Evolutionary conservation across 2,113 vertebrate species (phyloP).

Genomic region (Xenopus laevis): DNA sequence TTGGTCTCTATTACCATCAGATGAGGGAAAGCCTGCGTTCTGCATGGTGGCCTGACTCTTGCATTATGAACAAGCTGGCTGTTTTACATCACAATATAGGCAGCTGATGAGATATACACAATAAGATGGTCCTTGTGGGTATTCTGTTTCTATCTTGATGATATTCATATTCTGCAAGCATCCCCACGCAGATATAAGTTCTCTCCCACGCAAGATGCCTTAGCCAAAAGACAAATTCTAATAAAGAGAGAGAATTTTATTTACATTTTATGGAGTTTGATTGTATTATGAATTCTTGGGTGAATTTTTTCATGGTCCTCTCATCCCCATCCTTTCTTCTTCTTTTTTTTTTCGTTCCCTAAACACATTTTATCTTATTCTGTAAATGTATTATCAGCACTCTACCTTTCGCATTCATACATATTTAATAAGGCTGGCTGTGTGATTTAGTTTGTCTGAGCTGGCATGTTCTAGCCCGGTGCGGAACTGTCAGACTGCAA

Average conservation of each 20-base stretch:
- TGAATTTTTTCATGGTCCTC: background rate
- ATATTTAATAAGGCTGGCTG: conserved; percentile 29
- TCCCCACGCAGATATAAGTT: conserved; percentile 2
- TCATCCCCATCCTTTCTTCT: background rate
- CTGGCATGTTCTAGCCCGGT: conserved; percentile 16
- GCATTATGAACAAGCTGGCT: background rate
- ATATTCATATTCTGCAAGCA: conserved; percentile 30
- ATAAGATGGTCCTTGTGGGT: conserved; percentile 14
- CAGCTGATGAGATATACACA: conserved; percentile 17
- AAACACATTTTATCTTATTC: conserved; percentile 22
- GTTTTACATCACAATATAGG: conserved; percentile 2
- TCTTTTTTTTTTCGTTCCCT: background rate
- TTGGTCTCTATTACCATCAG: conserved; percentile 32
- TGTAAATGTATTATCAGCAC: conserved; percentile 11
- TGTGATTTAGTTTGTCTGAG: conserved; percentile 32
- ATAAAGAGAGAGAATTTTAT: background rate
- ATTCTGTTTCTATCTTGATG: conserved; percentile 16
- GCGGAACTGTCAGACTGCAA: conserved; percentile 10
- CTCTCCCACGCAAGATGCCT: background rate
- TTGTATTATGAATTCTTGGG: conserved; percentile 15
- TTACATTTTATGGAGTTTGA: conserved; percentile 18
- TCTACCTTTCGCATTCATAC: conserved; percentile 33
- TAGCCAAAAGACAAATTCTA: conserved; percentile 7
- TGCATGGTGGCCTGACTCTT: background rate
- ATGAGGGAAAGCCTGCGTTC: conserved; percentile 8